Evolutionary conservation across 2,797 vertebrate species (phyloP).

Genomic region (Semaprochilodus insignis): DNA sequence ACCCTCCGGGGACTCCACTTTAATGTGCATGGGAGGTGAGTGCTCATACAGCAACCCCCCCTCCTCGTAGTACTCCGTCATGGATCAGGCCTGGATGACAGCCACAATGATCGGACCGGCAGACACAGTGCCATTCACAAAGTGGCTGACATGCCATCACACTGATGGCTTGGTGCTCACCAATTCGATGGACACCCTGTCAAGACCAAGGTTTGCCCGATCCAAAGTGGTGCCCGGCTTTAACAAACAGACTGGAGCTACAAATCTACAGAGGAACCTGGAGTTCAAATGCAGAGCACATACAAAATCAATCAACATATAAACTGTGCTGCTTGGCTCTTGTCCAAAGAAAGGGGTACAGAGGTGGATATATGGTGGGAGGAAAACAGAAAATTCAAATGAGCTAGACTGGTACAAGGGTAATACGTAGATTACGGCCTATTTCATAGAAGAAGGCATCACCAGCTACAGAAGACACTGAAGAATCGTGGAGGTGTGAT

Average conservation of each 20-base stretch:
- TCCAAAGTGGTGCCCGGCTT: not conserved
- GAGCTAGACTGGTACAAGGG: not conserved
- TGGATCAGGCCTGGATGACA: conserved; percentile 77
- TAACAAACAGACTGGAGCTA: not conserved
- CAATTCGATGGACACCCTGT: conserved; percentile 27
- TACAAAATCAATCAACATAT: not conserved
- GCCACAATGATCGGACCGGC: conserved; percentile 73
- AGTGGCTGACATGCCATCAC: conserved; percentile 45
- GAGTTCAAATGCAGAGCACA: not conserved
- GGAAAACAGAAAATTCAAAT: conserved; percentile 6
- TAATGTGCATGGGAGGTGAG: conserved; percentile 87
- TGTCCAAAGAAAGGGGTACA: conserved; percentile 53
- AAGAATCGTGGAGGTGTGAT: conserved; percentile 15
- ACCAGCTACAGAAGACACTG: not conserved
- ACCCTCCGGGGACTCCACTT: conserved; percentile 87
- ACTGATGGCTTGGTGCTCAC: conserved; percentile 41
- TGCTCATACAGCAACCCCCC: conserved; percentile 87
- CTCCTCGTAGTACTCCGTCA: conserved; percentile 88
- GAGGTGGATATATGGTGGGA: conserved; percentile 20
- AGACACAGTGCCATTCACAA: conserved; percentile 69
- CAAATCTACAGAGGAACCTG: not conserved
- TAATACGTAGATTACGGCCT: not conserved
- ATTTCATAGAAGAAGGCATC: not conserved
- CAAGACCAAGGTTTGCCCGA: conserved; percentile 24
- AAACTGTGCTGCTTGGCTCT: conserved; percentile 52